Percentiles rank a stretch among this genome's conserved stretches.
phyloP scores from a whole-genome alignment of 2,113 vertebrate species.

The Monarcha castaneiventris region DNA sequence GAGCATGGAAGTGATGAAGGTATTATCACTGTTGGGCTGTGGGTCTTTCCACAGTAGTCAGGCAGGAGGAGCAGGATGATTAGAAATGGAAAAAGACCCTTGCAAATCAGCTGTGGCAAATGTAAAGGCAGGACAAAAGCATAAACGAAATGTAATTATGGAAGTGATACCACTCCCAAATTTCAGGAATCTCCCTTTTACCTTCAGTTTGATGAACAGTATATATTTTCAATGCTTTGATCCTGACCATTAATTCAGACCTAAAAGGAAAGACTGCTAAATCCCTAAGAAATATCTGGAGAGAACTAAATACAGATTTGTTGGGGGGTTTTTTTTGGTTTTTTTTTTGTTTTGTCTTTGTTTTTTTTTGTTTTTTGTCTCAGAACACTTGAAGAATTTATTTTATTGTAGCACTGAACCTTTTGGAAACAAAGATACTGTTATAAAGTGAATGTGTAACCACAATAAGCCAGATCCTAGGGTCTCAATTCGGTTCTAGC shows the following conservation, averaged over 20 bases:
- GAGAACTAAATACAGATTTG: not conserved
- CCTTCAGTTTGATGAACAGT: not conserved
- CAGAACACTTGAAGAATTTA: not conserved
- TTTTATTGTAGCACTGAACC: not conserved
- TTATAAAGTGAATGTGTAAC: not conserved
- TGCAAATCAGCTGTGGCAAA: constrained; percentile 54
- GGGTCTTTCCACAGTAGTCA: constrained; percentile 72
- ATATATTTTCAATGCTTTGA: not conserved
- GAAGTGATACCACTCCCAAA: not conserved
- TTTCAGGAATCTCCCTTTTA: not conserved
- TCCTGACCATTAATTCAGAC: not conserved
- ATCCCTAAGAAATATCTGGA: not conserved
- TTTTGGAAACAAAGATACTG: constrained; percentile 2
- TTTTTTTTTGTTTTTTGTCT: not conserved
- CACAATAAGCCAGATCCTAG: not conserved
- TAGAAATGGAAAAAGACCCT: constrained; percentile 52
- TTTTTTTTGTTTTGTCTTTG: not conserved
- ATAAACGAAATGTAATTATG: constrained; percentile 40
- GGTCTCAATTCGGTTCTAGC: not conserved
- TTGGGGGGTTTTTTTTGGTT: too few relatives aligned
- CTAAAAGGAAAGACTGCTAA: not conserved
- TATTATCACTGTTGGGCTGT: constrained; percentile 55
- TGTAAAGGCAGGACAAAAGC: constrained; percentile 45
- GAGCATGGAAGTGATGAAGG: constrained; percentile 55
- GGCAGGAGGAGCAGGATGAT: constrained; percentile 74